Base-by-base conservation (phyloP, 1,140 invertebrate genomes). In the Lethocerus indicus region DNA sequence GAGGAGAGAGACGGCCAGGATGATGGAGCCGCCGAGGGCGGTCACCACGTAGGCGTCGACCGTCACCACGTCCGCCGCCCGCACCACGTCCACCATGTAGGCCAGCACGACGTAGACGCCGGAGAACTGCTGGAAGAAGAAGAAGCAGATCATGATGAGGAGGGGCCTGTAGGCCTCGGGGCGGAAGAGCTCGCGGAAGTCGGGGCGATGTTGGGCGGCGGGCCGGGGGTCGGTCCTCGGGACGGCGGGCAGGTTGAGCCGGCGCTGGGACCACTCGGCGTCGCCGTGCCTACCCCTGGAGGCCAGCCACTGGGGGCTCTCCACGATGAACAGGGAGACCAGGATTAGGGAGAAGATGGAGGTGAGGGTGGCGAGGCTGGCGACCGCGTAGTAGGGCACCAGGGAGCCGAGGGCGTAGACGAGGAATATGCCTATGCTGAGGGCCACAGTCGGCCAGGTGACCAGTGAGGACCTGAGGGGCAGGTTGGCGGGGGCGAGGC, bases 61-160 rank as follows among this genome's bases (percentile, higher is more conserved):
- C 5, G 67, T 60, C 7, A 72, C 59, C 1, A 66, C 67, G 2
- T 68, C 68, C 18, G 71, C 61, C 52, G 68, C 61, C 12, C 64
- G 54, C 49, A 74, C 75, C 47, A 75, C 67, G 9, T 73, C 69
- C 2, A 78, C 71, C 3, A 78, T 73, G 57, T 81, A 82, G 56
- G 80, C 79, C 52, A 81, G 76, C 1, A 83, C 65, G 1, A 75
- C 74, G 60, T 81, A 76, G 28, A 66, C 64, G 6, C 74, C 75
- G 2, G 71, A 68, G 1, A 74, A 57, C 59, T 78, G 74, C 60
- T 78, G 75, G 7, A 74, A 65, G 1, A 70, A 40, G 52, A 76
- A 69, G 26, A 76, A 60, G 2, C 65, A 37, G 1, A 69, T 35
- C 3, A 75, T 62, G 7, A 75, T 67, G 0, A 65, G 35, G 0